These are phyloP conservation scores for Phrynocephalus guinanensis DNA, from an alignment of 2,797 vertebrate genomes.

Conservation along the genomic window DNA sequence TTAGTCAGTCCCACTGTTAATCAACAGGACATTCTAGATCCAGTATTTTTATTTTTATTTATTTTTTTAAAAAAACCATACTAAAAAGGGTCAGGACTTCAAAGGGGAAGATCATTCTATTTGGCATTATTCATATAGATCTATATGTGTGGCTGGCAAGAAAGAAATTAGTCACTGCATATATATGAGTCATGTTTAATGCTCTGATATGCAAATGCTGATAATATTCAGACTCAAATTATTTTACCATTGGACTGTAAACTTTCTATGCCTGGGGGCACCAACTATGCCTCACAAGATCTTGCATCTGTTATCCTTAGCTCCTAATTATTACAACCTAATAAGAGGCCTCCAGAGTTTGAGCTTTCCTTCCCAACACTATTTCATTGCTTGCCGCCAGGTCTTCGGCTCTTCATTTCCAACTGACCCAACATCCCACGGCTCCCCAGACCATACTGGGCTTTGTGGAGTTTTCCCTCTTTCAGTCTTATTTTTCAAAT, in stretches of 20 bases:
- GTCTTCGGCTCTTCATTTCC: not conserved
- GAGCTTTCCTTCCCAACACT: not conserved
- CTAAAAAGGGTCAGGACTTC: slow-evolving; percentile 46
- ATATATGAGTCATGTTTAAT: slow-evolving; percentile 60
- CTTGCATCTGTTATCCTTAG: not conserved
- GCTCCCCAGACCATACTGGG: no score
- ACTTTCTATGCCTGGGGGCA: slow-evolving; percentile 16
- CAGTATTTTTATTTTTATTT: not conserved
- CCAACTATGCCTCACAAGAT: slow-evolving; percentile 25
- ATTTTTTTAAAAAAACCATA: not conserved
- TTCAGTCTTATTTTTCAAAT: no score
- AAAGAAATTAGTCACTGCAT: slow-evolving; percentile 44
- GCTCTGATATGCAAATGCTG: slow-evolving; percentile 57
- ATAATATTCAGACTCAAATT: slow-evolving; percentile 47
- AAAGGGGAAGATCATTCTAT: slow-evolving; percentile 37
- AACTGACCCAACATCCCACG: no score
- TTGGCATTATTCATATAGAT: slow-evolving; percentile 45
- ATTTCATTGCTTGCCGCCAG: not conserved
- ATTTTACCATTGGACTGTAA: slow-evolving; percentile 39
- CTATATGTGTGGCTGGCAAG: slow-evolving; percentile 49
- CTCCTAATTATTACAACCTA: not conserved
- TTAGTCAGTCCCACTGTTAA: slow-evolving; percentile 45
- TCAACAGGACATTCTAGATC: slow-evolving; percentile 12
- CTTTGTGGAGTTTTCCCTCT: no score
- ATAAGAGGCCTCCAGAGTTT: not conserved